Evolutionary conservation across 2,888 invertebrate genomes (phyloP).

Genomic region (Chironomus riparius): DNA sequence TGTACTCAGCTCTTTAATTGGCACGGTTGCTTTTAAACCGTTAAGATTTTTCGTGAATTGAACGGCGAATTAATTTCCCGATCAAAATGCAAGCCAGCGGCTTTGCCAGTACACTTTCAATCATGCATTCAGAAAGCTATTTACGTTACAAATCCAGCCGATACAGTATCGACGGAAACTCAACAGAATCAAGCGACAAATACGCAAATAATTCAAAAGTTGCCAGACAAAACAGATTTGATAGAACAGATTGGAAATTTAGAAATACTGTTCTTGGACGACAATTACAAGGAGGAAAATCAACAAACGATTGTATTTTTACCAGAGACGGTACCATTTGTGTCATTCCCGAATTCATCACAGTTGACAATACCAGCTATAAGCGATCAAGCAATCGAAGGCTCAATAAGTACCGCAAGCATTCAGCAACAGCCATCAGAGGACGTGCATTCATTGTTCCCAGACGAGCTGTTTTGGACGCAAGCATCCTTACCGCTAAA

Average conservation of each 20-base stretch:
- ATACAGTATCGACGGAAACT: background rate
- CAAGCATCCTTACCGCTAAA: background rate
- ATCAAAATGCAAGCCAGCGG: conserved; percentile 27
- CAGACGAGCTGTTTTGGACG: background rate
- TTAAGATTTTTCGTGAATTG: conserved; percentile 18
- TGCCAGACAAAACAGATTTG: conserved; percentile 19
- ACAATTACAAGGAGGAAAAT: background rate
- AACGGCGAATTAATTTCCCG: conserved; percentile 28
- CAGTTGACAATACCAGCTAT: conserved; percentile 1
- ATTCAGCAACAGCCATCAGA: background rate
- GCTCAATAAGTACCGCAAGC: background rate
- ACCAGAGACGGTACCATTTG: background rate
- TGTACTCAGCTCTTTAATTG: conserved; percentile 24
- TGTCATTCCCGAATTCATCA: background rate
- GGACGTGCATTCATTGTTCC: conserved; percentile 5
- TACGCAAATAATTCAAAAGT: background rate
- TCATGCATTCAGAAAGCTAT: background rate
- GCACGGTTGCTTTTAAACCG: conserved; percentile 22
- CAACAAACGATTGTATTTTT: conserved; percentile 22
- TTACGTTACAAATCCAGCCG: background rate
- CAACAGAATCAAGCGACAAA: conserved; percentile 5
- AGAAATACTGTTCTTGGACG: background rate
- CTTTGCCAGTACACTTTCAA: background rate
- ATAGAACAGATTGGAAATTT: conserved; percentile 11
- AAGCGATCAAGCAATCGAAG: conserved; percentile 11